Evolutionary conservation across 2,113 vertebrate genomes (phyloP).

Genomic region (Malaclemys terrapin): DNA sequence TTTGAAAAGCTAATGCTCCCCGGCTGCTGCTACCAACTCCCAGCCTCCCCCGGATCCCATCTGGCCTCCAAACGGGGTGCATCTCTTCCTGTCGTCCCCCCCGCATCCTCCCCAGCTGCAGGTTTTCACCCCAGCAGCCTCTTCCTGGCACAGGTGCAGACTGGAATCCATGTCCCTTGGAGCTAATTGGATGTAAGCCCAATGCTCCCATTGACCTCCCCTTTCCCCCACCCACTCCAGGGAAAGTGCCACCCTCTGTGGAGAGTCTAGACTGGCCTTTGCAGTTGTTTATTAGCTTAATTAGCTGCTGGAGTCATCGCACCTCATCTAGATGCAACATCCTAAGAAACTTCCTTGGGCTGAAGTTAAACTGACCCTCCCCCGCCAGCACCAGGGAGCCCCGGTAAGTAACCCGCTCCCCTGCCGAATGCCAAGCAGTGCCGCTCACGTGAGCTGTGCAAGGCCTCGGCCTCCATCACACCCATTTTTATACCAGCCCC

Average conservation of each 20-base stretch:
- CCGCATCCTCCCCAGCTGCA: not conserved
- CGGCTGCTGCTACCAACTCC: not conserved
- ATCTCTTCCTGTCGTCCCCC: not conserved
- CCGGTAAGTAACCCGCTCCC: not conserved
- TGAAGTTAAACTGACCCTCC: not conserved
- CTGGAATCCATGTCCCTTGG: not conserved
- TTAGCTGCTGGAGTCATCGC: fast-evolving
- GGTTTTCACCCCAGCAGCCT: not conserved
- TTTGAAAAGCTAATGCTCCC: not conserved
- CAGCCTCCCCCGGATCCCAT: not conserved
- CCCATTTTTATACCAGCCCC: not conserved
- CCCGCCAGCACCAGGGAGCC: not conserved
- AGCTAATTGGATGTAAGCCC: not conserved
- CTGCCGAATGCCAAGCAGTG: not conserved
- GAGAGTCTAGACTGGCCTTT: not conserved
- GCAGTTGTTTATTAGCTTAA: not conserved
- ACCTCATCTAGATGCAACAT: not conserved
- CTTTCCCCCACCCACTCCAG: not conserved
- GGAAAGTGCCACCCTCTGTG: not conserved
- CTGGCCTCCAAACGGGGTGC: not conserved
- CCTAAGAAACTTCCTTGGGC: not conserved
- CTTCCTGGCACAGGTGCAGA: not conserved
- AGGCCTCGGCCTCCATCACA: not conserved
- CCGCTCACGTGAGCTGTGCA: not conserved
- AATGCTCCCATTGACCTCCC: not conserved